phyloP scores from a whole-genome alignment of 2,888 invertebrate genomes.

The Adelognathus sp. region DNA sequence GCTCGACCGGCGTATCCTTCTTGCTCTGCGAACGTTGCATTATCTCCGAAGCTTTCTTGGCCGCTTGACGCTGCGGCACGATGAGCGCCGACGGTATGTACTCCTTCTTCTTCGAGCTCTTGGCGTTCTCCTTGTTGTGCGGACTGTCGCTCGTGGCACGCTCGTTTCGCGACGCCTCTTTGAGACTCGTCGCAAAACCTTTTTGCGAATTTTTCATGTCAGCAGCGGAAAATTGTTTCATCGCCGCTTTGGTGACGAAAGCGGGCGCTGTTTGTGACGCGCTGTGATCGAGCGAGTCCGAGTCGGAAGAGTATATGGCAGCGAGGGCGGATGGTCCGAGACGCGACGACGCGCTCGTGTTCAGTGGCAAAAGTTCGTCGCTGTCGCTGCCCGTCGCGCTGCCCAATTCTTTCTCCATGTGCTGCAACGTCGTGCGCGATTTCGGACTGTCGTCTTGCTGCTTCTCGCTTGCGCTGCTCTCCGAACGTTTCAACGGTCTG shows the following conservation, averaged over 20 bases:
- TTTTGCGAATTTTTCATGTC: conserved; percentile 92
- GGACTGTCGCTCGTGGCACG: conserved; percentile 55
- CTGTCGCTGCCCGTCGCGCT: conserved; percentile 89
- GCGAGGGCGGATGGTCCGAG: conserved; percentile 83
- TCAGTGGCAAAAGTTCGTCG: conserved; percentile 89
- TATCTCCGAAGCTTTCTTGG: conserved; percentile 95
- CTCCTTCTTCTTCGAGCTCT: conserved; percentile 81
- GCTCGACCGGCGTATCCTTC: conserved; percentile 80
- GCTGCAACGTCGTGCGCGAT: conserved; percentile 86
- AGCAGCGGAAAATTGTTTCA: conserved; percentile 90
- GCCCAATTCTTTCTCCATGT: conserved; percentile 90
- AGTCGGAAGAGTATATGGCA: conserved; percentile 91
- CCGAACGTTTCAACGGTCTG: conserved; percentile 80
- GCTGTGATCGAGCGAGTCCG: conserved; percentile 85
- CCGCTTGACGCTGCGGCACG: conserved; percentile 94
- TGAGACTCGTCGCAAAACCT: conserved; percentile 84
- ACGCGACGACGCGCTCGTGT: conserved; percentile 71
- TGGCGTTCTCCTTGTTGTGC: conserved; percentile 82
- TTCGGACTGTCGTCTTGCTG: conserved; percentile 66
- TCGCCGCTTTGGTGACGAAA: conserved; percentile 91
- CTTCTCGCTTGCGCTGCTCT: conserved; percentile 78
- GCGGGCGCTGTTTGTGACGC: conserved; percentile 83
- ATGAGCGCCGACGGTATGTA: conserved; percentile 90
- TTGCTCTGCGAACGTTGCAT: conserved; percentile 86
- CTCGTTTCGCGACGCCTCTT: conserved; percentile 80